Evolutionary conservation across 2,113 vertebrate genomes (phyloP).

Genomic region (Gobius niger): DNA sequence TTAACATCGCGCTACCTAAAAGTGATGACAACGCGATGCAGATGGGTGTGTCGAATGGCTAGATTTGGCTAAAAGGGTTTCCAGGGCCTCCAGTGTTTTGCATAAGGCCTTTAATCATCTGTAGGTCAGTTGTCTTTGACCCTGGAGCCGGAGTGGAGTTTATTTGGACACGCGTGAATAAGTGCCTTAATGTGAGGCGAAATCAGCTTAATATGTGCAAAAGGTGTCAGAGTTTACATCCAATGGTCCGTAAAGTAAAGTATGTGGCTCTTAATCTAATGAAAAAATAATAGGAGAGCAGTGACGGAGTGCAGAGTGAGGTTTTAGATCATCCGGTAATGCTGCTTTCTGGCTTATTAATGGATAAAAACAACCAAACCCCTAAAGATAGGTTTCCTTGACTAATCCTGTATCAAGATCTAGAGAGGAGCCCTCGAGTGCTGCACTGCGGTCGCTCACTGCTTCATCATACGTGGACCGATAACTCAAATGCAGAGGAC

Average conservation of each 20-base stretch:
- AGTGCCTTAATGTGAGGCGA: slow-evolving; percentile 1
- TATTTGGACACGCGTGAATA: slow-evolving; percentile 34
- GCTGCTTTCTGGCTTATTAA: no score
- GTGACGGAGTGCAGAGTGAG: slow-evolving; percentile 22
- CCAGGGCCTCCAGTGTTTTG: slow-evolving; percentile 23
- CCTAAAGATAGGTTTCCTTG: no score
- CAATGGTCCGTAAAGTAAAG: slow-evolving; percentile 20
- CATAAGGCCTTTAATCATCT: slow-evolving; percentile 22
- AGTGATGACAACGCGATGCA: slow-evolving; percentile 49
- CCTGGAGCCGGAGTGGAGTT: slow-evolving; percentile 3
- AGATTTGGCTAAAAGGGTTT: slow-evolving; percentile 16
- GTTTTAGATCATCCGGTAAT: slow-evolving; percentile 23
- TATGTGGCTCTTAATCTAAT: slow-evolving; percentile 30
- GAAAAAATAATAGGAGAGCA: slow-evolving; percentile 66
- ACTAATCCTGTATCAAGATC: no score
- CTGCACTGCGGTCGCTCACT: no score
- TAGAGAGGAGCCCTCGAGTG: no score
- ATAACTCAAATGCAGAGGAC: no score
- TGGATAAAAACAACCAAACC: no score
- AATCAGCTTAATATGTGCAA: slow-evolving; percentile 36
- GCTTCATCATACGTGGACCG: no score
- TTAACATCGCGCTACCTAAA: slow-evolving; percentile 47
- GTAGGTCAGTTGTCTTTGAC: slow-evolving; percentile 18
- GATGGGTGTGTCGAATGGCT: slow-evolving; percentile 39
- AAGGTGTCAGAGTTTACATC: slow-evolving; percentile 45